These are phyloP conservation scores for Microplitis mediator DNA, from an alignment of 1,140 invertebrate genomes.

Conservation along the genomic window DNA sequence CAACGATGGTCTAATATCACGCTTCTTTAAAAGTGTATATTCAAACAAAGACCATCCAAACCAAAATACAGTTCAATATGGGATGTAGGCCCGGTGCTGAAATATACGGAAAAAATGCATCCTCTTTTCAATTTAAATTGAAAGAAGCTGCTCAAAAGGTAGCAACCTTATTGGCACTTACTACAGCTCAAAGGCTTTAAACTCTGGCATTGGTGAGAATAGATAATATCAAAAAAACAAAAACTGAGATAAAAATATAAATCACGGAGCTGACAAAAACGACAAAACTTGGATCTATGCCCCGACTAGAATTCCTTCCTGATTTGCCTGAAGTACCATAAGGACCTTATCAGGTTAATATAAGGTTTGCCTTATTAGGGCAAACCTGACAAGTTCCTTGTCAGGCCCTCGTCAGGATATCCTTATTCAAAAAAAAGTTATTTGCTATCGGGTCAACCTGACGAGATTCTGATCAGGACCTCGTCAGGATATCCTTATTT, in stretches of 20 bases:
- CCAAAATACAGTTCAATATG: not conserved
- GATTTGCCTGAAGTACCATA: too few species aligned
- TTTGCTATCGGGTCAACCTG: too few species aligned
- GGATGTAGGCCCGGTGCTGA: not conserved
- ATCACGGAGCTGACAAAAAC: constrained; percentile 5
- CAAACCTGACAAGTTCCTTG: too few species aligned
- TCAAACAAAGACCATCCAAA: not conserved
- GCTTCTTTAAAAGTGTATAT: constrained; percentile 8
- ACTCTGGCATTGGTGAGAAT: not conserved
- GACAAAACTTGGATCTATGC: not conserved
- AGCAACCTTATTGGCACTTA: not conserved
- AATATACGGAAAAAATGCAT: not conserved
- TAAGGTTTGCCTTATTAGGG: too few species aligned
- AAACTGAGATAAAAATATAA: not conserved
- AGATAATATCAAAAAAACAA: not conserved
- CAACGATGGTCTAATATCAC: not conserved
- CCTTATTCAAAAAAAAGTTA: too few species aligned
- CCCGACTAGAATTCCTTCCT: too few species aligned
- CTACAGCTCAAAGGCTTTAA: constrained; percentile 10
- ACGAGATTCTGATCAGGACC: too few species aligned
- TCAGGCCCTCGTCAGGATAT: too few species aligned
- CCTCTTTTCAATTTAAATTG: not conserved
- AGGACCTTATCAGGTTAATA: too few species aligned
- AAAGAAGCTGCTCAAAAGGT: not conserved
- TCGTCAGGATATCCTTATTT: too few species aligned